phyloP scores from a whole-genome alignment of 2,888 invertebrate genomes.

The Itoplectis maculator region DNA sequence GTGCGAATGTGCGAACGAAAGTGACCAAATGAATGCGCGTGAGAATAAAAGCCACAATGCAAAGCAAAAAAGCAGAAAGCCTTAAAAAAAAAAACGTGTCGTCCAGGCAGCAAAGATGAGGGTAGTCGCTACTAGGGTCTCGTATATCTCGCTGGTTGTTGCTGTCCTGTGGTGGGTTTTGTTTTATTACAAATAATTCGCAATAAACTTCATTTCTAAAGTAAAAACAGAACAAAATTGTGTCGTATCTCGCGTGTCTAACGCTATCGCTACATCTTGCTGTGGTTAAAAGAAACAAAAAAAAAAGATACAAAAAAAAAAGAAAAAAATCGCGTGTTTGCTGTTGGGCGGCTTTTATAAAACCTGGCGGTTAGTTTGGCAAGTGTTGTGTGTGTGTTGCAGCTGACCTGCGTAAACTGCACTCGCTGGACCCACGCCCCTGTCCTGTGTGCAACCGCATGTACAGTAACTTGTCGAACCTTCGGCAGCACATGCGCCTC shows the following conservation, averaged over 20 bases:
- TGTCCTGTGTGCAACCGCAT: constrained; percentile 88
- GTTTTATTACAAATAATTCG: constrained; percentile 62
- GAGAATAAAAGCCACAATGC: constrained; percentile 43
- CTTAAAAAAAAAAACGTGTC: constrained; percentile 64
- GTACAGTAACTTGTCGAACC: constrained; percentile 88
- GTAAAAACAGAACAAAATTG: constrained; percentile 35
- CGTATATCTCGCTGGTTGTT: constrained; percentile 83
- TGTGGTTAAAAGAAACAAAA: constrained; percentile 16
- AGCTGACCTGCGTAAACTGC: constrained; percentile 85
- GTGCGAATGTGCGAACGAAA: constrained; percentile 55
- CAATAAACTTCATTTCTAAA: constrained; percentile 36
- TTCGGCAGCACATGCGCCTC: constrained; percentile 88
- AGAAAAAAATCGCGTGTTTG: constrained; percentile 34
- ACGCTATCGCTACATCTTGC: constrained; percentile 37
- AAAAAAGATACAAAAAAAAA: constrained; percentile 24
- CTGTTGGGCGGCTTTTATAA: constrained; percentile 56
- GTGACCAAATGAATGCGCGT: constrained; percentile 22
- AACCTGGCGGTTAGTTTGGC: constrained; percentile 80
- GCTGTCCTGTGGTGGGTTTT: constrained; percentile 85
- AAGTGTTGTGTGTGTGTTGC: constrained; percentile 84
- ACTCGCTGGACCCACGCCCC: constrained; percentile 86
- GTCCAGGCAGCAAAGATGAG: constrained; percentile 80
- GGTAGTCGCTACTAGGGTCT: constrained; percentile 80
- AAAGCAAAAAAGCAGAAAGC: constrained; percentile 37
- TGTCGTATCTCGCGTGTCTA: constrained; percentile 32